phyloP scores from a whole-genome alignment of 92 coral and sea anemone species.

The Ricordea florida region DNA sequence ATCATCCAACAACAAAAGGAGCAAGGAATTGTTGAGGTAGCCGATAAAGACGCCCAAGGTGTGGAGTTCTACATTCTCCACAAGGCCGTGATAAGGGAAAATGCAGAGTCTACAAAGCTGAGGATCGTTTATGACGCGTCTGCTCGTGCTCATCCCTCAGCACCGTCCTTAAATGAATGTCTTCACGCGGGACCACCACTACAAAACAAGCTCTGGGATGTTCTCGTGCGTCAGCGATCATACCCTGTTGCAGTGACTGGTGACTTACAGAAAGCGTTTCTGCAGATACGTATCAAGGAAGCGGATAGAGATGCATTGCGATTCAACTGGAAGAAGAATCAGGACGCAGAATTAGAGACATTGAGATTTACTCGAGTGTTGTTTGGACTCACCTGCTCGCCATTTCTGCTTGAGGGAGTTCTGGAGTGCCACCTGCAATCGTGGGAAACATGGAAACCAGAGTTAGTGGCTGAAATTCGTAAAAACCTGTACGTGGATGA shows the following conservation, averaged over 20 bases:
- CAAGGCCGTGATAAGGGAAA: constrained; percentile 7
- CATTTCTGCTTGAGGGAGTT: constrained; percentile 23
- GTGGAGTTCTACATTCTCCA: constrained; percentile 15
- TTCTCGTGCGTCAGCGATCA: not conserved
- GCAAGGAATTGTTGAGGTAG: constrained; percentile 3
- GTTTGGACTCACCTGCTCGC: constrained; percentile 29
- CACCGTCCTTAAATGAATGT: constrained; percentile 12
- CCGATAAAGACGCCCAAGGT: constrained; percentile 1
- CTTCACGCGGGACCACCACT: not conserved
- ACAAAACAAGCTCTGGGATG: constrained; percentile 23
- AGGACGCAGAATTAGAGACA: constrained; percentile 3
- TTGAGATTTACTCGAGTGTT: constrained; percentile 26
- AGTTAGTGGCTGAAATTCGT: not conserved
- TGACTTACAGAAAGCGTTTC: not conserved
- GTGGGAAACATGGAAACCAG: constrained; percentile 2
- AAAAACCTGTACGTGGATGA: constrained; percentile 16
- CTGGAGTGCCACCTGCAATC: constrained; percentile 10
- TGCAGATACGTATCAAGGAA: not conserved
- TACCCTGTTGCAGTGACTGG: not conserved
- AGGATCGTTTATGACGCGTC: constrained; percentile 1
- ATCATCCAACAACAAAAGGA: not conserved
- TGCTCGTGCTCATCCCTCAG: not conserved
- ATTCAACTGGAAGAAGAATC: constrained; percentile 4
- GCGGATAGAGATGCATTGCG: constrained; percentile 5
- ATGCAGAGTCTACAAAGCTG: not conserved